Evolutionary conservation across 2,113 vertebrate genomes (phyloP).

Genomic region (Dolichallabes microphthalmus): DNA sequence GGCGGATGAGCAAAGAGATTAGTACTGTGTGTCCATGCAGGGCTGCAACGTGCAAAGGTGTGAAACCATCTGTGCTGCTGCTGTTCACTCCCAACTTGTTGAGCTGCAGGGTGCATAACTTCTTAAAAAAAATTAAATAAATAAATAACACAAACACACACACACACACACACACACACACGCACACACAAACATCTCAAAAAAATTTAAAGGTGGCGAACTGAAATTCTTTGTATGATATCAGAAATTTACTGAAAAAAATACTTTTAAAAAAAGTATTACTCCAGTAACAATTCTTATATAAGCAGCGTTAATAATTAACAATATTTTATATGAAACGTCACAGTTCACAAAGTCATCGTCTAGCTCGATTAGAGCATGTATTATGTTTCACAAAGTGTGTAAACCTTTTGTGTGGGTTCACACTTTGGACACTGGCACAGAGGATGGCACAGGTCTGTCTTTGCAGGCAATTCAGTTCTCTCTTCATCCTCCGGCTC

Average conservation of each 20-base stretch:
- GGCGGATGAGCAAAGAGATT: slow-evolving; percentile 75
- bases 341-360: background rate
- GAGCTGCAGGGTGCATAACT: slow-evolving; percentile 68
- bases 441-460: slow-evolving; percentile 87
- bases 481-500: slow-evolving; percentile 75
- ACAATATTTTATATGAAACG: background rate
- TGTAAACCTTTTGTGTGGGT: slow-evolving; percentile 85
- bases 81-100: slow-evolving; percentile 81
- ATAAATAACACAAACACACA: slow-evolving; percentile 13
- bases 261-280: background rate
- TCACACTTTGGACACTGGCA: slow-evolving; percentile 89
- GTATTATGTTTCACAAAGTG: background rate
- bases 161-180: background rate
- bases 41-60: slow-evolving; percentile 83
- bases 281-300: background rate
- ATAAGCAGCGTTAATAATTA: background rate
- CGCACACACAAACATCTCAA: background rate
- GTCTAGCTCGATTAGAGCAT: background rate
- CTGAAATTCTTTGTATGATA: no score
- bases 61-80: slow-evolving; percentile 76
- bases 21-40: slow-evolving; percentile 79
- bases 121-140: slow-evolving; percentile 57
- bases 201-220: background rate
- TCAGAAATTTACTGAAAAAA: background rate
- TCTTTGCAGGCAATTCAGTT: slow-evolving; percentile 45